These are phyloP conservation scores for Drosophila putrida DNA, from an alignment of 2,888 invertebrate species.

Conservation along the genomic window DNA sequence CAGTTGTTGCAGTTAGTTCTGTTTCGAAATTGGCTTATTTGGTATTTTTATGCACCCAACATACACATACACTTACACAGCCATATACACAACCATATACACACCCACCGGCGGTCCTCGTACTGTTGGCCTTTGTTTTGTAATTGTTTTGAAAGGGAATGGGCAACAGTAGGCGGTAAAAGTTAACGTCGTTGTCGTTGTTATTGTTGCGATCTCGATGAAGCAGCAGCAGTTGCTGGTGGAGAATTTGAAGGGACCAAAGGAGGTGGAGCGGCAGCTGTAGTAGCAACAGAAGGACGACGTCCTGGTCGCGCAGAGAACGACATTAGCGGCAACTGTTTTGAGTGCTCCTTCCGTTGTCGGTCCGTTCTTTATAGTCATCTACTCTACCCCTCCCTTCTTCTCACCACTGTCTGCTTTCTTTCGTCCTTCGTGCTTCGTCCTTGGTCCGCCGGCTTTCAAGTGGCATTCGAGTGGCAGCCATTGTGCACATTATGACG, in stretches of 20 bases:
- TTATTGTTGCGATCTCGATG: constrained; percentile 38
- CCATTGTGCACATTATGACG: constrained; percentile 82
- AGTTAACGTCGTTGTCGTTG: constrained; percentile 72
- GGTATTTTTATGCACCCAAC: constrained; percentile 72
- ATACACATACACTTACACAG: constrained; percentile 28
- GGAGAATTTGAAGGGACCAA: not conserved
- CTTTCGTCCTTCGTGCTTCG: not conserved
- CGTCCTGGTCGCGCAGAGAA: constrained; percentile 55
- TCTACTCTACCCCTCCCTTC: constrained; percentile 5
- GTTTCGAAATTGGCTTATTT: constrained; percentile 79
- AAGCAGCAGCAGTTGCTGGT: constrained; percentile 27
- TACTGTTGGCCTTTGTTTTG: constrained; percentile 71
- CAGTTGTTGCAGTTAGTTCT: constrained; percentile 64
- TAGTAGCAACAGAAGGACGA: constrained; percentile 57
- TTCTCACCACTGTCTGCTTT: not conserved
- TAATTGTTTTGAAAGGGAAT: constrained; percentile 73
- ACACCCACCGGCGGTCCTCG: constrained; percentile 17
- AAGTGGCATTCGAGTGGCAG: constrained; percentile 82
- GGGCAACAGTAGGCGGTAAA: constrained; percentile 68
- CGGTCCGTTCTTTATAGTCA: constrained; percentile 77
- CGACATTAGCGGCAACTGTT: constrained; percentile 82
- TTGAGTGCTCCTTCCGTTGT: constrained; percentile 78
- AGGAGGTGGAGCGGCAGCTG: constrained; percentile 6
- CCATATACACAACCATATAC: constrained; percentile 18
- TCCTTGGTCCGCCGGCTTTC: constrained; percentile 46